Evolutionary conservation across 2,797 vertebrate genomes (phyloP).

Genomic region (Todus mexicanus): DNA sequence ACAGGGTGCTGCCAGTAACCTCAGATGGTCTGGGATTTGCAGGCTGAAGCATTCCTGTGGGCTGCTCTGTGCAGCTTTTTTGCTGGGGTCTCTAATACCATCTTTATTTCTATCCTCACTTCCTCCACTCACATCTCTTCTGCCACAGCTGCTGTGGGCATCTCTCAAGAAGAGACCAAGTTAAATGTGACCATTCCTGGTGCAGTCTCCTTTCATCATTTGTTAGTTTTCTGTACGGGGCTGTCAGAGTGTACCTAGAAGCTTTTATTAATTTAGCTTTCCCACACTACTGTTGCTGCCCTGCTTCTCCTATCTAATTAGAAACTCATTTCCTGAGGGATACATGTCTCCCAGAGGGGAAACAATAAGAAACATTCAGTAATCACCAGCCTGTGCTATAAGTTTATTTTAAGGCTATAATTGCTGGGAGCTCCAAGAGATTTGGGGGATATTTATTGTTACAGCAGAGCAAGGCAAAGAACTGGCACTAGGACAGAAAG

Average conservation of each 20-base stretch:
- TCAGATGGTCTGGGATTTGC: background rate
- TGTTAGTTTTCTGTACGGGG: background rate
- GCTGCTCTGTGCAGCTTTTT: background rate
- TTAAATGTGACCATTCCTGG: background rate
- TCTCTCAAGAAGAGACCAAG: background rate
- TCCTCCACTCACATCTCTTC: background rate
- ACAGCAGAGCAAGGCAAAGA: background rate
- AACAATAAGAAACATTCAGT: slow-evolving; percentile 47
- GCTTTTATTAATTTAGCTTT: slow-evolving; percentile 32
- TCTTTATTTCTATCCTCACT: background rate
- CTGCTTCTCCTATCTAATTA: slow-evolving; percentile 45
- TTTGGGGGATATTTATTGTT: slow-evolving; percentile 55
- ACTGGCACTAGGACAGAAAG: background rate
- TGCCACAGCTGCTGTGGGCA: background rate
- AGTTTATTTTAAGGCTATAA: slow-evolving; percentile 60
- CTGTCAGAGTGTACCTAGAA: background rate
- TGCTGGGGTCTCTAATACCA: background rate
- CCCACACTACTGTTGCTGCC: slow-evolving; percentile 51
- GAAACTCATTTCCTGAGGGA: slow-evolving; percentile 66
- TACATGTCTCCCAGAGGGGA: slow-evolving; percentile 30
- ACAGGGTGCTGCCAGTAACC: background rate
- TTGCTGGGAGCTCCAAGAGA: slow-evolving; percentile 27
- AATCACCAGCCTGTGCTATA: slow-evolving; percentile 35
- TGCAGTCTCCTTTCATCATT: background rate
- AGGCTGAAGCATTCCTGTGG: background rate